Percentiles rank a stretch among this genome's conserved stretches.
phyloP scores from a whole-genome alignment of 2,113 vertebrate genomes.

The Genyomyrus donnyi region DNA sequence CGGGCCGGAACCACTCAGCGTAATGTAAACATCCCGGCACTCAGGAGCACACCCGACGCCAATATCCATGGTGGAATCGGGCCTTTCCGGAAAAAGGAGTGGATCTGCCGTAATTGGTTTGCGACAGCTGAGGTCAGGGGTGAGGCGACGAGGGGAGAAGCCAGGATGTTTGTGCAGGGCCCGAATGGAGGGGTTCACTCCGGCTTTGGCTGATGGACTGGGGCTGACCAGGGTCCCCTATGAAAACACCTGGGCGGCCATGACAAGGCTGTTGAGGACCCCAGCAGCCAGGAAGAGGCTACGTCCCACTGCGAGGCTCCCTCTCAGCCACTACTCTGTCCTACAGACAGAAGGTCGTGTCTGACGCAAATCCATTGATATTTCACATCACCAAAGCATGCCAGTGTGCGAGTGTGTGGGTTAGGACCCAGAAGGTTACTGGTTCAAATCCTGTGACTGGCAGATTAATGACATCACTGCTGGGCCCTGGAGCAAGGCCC shows the following conservation, averaged over 20 bases:
- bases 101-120: constrained; percentile 67
- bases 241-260: not conserved
- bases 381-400: not conserved
- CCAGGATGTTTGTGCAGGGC: constrained; percentile 95
- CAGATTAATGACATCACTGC: not conserved
- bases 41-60: constrained; percentile 99
- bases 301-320: not conserved
- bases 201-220: not conserved
- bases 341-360: not conserved
- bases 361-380: not conserved
- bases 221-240: not conserved
- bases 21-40: constrained; percentile 99
- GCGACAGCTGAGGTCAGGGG: constrained; percentile 89
- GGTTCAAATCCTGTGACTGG: not conserved
- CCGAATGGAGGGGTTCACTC: constrained; percentile 52
- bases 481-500: not conserved
- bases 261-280: not conserved
- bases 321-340: not conserved
- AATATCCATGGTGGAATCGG: constrained; percentile 93
- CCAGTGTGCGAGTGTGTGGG: not conserved
- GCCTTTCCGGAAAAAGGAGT: constrained; percentile 89
- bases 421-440: not conserved
- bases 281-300: not conserved
- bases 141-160: constrained; percentile 82
- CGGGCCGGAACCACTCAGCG: constrained; percentile 76